Evolutionary conservation across 1,140 invertebrate genomes (phyloP), one percentile per base, ranked within the genome.

Genomic region (Steinernema feltiae): DNA sequence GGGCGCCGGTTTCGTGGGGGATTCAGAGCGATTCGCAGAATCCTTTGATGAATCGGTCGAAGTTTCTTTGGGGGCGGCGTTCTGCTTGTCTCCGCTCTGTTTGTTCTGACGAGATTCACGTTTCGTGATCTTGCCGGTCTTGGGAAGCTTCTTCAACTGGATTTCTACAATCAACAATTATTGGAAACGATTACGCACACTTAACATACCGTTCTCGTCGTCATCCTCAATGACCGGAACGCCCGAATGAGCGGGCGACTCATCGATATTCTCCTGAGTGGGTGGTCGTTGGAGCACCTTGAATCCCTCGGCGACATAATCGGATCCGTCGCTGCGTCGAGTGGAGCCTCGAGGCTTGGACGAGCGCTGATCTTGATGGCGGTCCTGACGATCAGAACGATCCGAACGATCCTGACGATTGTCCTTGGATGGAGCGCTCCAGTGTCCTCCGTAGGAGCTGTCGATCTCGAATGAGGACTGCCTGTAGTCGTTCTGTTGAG

Each of bases 81-180:
- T 78, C 63, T 29, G 15, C 29, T 21, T 48, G 69, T 46, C 63
- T 18, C 35, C 73, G 32, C 15, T 2, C 24, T 48, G 48, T 71
- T 73, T 69, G 41, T 32, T 2, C 74, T 81, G 35, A 7, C n/a
- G 35, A 35, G 69, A 35, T 41, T 18, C 74, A 69, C 32, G 69
- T 35, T 63, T 75, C 70, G 29, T 70, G 29, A 46, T 70, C 24
- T 18, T 31, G 32, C 31, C n/a, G 70, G 31, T 31, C 30, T 78
- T 78, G 74, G 75, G 69, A 1, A 78, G 71, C 31, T 76, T 79
- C 1, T 74, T 78, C 70, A 78, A 32, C 69, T 78, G 77, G 3
- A 77, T 70, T 30, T 74, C 76, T 77, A 53, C 1, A 75, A 75
- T 30, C 2, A 1, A 7, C 21, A n/a, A 75, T 76, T 73, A 32